Base-by-base conservation (phyloP, 2,888 invertebrate genomes). In the Amiota communis region DNA sequence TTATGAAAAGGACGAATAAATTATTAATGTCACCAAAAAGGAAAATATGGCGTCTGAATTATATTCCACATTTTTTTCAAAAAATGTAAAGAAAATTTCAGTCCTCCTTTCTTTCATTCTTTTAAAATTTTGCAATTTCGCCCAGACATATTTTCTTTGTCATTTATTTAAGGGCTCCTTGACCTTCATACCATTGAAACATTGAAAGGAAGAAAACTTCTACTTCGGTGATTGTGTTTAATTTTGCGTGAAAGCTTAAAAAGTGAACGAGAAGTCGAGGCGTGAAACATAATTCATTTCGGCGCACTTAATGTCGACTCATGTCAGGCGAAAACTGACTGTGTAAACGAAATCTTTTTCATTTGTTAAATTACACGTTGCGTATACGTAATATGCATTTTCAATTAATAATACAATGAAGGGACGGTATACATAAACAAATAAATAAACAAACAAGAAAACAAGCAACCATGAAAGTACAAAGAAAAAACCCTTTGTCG, bases 81-180 rank as follows among this genome's bases (percentile, higher is more conserved):
- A 48, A 15, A n/a, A 17, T 17, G 51, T 9, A 53, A 53, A 53
- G 8, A 36, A 36, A 36, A 6, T 6, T 6, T 36, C 36, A 4
- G 8, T 36, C 8, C 36, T 36, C 36, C 6, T 36, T 6, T 36
- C 36, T 36, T 36, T 36, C 36, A 6, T n/a, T 64, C 36, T 13
- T 23, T 64, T 9, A 49, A 23, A 36, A 0, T 8, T 47, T 71
- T 46, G 59, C 61, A 80, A 79, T n/a, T n/a, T n/a, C n/a, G n/a
- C 78, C 79, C 76, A 75, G 79, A 53, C 53, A 53, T n/a, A 13
- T 53, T 12, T 53, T 53, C n/a, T 53, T 13, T 9, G 11, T 15
- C 10, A 15, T 53, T 53, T 53, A 13, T 53, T n/a, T 53, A 15
- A 13, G 53, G 8, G n/a, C 15, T 53, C 6, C 53, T 36, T 36